These are phyloP conservation scores for Ennomos fuscantarius DNA, from an alignment of 2,888 invertebrate genomes.

Conservation along the genomic window DNA sequence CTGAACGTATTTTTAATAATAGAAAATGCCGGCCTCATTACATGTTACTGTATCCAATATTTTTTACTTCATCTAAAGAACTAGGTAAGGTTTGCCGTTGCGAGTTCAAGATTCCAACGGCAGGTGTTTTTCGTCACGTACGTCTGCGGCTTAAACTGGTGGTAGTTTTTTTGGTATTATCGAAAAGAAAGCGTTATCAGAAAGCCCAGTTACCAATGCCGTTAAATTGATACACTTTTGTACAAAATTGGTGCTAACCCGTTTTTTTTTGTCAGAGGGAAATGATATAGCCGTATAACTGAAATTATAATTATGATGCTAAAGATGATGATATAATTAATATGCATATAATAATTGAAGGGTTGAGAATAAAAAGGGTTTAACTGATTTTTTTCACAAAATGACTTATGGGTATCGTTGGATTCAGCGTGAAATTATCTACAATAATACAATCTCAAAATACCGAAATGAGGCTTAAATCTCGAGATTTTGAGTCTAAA, in stretches of 20 bases:
- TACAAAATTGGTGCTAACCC: constrained; percentile 12
- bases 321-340: too few relatives aligned
- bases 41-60: background rate
- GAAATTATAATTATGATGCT: too few relatives aligned
- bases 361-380: too few relatives aligned
- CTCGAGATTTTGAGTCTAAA: too few relatives aligned
- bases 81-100: constrained; percentile 59
- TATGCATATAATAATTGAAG: too few relatives aligned
- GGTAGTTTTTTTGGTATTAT: constrained; percentile 53
- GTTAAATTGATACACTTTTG: constrained; percentile 31
- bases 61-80: constrained; percentile 4
- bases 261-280: constrained; percentile 4
- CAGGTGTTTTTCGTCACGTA: constrained; percentile 71
- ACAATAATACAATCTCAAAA: too few relatives aligned
- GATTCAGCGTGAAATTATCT: too few relatives aligned
- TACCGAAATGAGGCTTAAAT: too few relatives aligned
- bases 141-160: constrained; percentile 55
- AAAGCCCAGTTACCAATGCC: constrained; percentile 47
- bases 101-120: constrained; percentile 45
- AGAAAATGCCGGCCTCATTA: background rate
- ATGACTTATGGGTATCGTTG: too few relatives aligned
- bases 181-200: constrained; percentile 42
- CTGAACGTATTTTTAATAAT: too few relatives aligned
- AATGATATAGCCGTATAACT: too few relatives aligned
- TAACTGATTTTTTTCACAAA: too few relatives aligned